Base-by-base conservation (phyloP, 64 coral and sea anemone species). In the Actinia tenebrosa region DNA sequence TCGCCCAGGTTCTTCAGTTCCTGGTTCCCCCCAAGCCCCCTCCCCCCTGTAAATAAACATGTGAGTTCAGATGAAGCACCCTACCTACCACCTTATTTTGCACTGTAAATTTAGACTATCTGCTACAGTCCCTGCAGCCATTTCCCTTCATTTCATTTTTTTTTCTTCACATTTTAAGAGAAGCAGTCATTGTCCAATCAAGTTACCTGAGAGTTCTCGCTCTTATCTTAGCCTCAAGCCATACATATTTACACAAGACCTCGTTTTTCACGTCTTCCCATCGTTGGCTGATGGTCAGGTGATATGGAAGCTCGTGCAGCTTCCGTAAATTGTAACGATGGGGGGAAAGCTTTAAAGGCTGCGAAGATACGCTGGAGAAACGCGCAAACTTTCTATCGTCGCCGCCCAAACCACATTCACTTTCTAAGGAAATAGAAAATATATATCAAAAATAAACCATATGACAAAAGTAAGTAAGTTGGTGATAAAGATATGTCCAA, bases 261-360 rank as follows among this genome's bases (percentile, higher is more conserved):
- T 95, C 90, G 16, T 82, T 89, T 37, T 95, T 95, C 50, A 95
- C 59, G 11, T 95, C 87, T 20, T 89, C 83, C 87, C 87, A 89
- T 44, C 88, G 84, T 54, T 90, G 60, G 61, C 94, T 96, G 14
- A 87, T 87, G 56, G 92, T 96, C 8, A 96, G 86, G 42, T 96
- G 94, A 17, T 93, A 63, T 18, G 94, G 94, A 44, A 96, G 94
- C 59, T 96, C 94, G 69, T 96, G 84, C 13, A 96, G 94, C 64
- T 96, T 96, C 19, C 94, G 71, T 18, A 96, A 71, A 77, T 96
- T 96, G 88, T 96, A 96, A 11, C 84, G 53, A 64, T 89, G 85
- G 83, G 89, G 88, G 7, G 91, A 71, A 26, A 96, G 60, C 45
- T 89, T 90, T 20, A 96, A 45, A 10, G 94, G 94, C 79, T 96